Evolutionary conservation across 2,888 invertebrate genomes (phyloP), one percentile per base, ranked within the genome.

Genomic region (Drosophila paramelanica): DNA sequence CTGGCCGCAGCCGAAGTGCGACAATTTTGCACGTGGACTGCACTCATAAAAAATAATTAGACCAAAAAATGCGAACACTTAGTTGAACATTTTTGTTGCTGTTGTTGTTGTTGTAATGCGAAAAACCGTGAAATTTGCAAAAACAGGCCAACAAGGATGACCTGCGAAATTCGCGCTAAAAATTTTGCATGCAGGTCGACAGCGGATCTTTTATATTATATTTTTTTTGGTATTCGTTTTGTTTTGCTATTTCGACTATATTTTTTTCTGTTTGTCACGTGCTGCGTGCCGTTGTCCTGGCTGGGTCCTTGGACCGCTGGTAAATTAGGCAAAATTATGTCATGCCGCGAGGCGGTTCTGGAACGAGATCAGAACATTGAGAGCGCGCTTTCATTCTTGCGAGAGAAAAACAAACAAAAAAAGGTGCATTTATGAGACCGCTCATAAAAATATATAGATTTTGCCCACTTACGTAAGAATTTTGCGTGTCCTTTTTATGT

Each of bases 41-140:
- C 76, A 86, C 89, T 80, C 88, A 90, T 90, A 90, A 89, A 90
- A 90, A 90, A 90, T 90, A 90, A 90, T 90, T 90, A 90, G 90
- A 79, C 71, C 90, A 90, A 90, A 90, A 90, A 90, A 89, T 90
- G 85, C 61, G 74, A 66, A 52, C 83, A 73, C 61, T 72, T 47
- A 52, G 33, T 45, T 45, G 41, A 41, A 62, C 52, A 45, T 45
- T 58, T 25, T 58, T 25, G 11, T 17, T 1, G 17, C 1, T 1
- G 17, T 17, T 17, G 17, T 17, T 17, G 17, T 17, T 17, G 17
- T 20, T 5, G 20, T 7, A 23, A 42, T 8, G 17, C 8, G 25
- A 56, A 59, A 56, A 47, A 27, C 17, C 50, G 72, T 31, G 25
- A 31, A 57, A 46, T 55, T 45, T 31, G 7, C 36, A 33, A 14